These are phyloP conservation scores for Zophobas atratus DNA, from an alignment of 1,140 invertebrate species.

Conservation along the genomic window DNA sequence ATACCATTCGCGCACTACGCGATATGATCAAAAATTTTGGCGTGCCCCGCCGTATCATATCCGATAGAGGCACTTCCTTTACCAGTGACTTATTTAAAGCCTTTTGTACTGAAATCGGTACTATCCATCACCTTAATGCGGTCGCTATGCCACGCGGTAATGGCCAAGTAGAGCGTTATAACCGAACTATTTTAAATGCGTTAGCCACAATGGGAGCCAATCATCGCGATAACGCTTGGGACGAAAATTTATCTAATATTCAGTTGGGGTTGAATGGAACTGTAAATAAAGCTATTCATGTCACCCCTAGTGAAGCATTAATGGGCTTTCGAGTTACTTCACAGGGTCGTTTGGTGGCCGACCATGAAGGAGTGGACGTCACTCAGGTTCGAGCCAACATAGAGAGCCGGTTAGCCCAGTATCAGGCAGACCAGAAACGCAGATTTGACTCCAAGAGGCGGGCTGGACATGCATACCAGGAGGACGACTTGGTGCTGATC, in stretches of 20 bases:
- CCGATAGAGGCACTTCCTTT: background rate
- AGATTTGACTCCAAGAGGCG: constrained; percentile 46
- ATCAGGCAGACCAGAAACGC: constrained; percentile 43
- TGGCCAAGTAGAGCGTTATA: constrained; percentile 62
- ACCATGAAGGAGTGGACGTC: constrained; percentile 11
- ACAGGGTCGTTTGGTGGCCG: constrained; percentile 33
- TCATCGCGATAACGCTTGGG: background rate
- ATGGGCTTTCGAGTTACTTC: constrained; percentile 15
- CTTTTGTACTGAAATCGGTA: constrained; percentile 51
- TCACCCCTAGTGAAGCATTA: constrained; percentile 25
- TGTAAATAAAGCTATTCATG: constrained; percentile 21
- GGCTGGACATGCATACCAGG: background rate
- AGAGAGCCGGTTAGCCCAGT: constrained; percentile 20
- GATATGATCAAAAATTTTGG: constrained; percentile 33
- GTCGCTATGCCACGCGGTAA: constrained; percentile 55
- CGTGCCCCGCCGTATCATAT: background rate
- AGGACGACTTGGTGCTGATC: constrained; percentile 41
- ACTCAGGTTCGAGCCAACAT: constrained; percentile 4
- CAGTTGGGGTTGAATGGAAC: constrained; percentile 38
- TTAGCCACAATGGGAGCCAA: constrained; percentile 11
- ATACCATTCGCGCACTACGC: background rate
- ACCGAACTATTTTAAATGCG: constrained; percentile 55
- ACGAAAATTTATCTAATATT: constrained; percentile 21
- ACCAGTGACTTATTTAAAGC: constrained; percentile 41
- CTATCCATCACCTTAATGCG: constrained; percentile 51